Conservation (phyloP, 2,113 vertebrate genomes). For the Petroica traversi region DNA sequence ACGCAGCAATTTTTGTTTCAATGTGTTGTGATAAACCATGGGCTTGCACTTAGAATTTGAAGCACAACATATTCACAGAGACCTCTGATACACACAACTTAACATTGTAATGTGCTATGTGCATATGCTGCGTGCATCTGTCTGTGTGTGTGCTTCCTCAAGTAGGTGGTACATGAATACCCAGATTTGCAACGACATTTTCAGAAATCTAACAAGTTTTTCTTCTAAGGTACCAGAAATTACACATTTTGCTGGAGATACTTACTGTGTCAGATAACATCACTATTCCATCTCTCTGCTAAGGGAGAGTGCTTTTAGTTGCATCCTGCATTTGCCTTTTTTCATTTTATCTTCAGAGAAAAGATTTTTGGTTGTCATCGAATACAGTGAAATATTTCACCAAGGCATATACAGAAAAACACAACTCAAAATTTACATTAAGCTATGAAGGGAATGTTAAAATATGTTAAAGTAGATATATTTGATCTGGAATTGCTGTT, state of each 20-base stretch:
- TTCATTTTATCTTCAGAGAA: not conserved
- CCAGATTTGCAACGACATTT: not conserved
- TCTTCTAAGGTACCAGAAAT: not conserved
- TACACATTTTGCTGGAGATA: rapidly evolving
- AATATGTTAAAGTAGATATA: not conserved
- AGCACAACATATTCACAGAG: not conserved
- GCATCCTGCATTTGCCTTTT: not conserved
- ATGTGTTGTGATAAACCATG: rapidly evolving
- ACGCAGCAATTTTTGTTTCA: not conserved
- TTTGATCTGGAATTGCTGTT: not conserved
- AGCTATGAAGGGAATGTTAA: not conserved
- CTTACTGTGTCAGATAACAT: not conserved
- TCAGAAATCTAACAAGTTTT: not conserved
- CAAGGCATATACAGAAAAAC: not conserved
- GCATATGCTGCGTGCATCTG: not conserved
- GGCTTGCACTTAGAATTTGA: not conserved
- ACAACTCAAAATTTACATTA: not conserved
- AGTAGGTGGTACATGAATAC: not conserved
- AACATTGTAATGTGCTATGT: rapidly evolving
- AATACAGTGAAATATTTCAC: not conserved
- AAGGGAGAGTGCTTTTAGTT: not conserved
- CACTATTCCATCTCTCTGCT: not conserved
- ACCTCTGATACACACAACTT: not conserved
- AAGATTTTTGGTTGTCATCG: not conserved
- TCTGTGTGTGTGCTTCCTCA: not conserved